Evolutionary conservation across 2,113 vertebrate genomes (phyloP).

Genomic region (Craseonycteris thonglongyai): DNA sequence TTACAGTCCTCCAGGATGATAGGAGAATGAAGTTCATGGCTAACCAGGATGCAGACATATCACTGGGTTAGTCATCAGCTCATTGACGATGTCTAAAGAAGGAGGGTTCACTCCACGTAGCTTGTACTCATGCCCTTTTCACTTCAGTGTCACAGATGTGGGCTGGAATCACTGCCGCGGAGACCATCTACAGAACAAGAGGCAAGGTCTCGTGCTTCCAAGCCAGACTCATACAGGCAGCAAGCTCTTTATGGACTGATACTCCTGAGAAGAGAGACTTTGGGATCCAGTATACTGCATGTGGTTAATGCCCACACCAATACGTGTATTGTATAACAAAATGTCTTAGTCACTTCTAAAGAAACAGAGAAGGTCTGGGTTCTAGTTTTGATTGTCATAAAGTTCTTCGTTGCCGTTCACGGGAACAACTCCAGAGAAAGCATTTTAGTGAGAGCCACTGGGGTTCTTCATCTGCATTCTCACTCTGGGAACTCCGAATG

Average conservation of each 20-base stretch:
- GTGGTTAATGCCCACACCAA: not conserved
- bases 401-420: not conserved
- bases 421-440: not conserved
- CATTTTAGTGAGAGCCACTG: not conserved
- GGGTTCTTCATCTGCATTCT: not conserved
- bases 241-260: not conserved
- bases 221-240: rapidly evolving
- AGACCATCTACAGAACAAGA: not conserved
- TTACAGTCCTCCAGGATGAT: rapidly evolving
- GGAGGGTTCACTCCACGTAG: too few relatives aligned
- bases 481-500: not conserved
- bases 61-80: rapidly evolving
- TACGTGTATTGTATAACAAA: not conserved
- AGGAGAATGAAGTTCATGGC: rapidly evolving
- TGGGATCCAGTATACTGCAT: not conserved
- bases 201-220: not conserved
- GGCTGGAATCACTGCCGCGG: not conserved
- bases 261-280: not conserved
- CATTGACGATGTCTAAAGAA: not conserved
- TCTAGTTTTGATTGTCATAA: not conserved
- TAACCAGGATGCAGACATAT: rapidly evolving
- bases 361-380: not conserved
- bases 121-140: not conserved
- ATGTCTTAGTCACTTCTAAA: not conserved
- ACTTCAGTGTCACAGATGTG: not conserved